Evolutionary conservation across 2,888 invertebrate species (phyloP), one percentile per base, ranked within the genome.

Genomic region (Ariolimax columbianus): DNA sequence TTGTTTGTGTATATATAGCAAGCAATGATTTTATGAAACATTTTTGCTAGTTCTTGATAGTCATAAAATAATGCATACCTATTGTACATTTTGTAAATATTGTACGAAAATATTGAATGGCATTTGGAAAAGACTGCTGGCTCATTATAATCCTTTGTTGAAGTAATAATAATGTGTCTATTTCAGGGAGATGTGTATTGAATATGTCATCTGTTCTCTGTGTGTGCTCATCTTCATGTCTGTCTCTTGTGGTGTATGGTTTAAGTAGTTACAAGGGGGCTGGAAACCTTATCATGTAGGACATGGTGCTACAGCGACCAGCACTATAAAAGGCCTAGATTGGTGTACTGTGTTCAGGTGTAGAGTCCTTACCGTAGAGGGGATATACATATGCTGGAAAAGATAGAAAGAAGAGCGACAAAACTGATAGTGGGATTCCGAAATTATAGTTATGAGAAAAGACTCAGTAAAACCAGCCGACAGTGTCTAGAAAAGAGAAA

Each of bases 61-160:
- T 55, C 19, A 55, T 55, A 6, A 55, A 55, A 55, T 55, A 23
- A 55, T 55, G 55, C 17, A 55, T 55, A 55, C 19, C 2, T 47
- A 47, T 36, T 78, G 77, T 78, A 78, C 11, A 63, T 63, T 63
- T 43, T 78, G 63, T 78, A 78, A 78, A 78, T 78, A 78, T 77
- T 77, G 51, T 77, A 77, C 55, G 77, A 77, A 77, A 77, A 19
- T 9, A 23, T 55, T 9, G 51, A 55, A 77, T 78, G 63, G 38
- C 63, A 63, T 59, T 59, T 59, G 38, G 63, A 78, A 55, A 3
- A 55, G 77, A 78, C 59, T 59, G 59, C 59, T 63, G 59, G 38
- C 2, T 63, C 30, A 51, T 78, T 59, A 59, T n/a, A 7, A 4
- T 36, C 14, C 26, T 33, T 38, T 55, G 59, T 78, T 78, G 77